phyloP scores from a whole-genome alignment of 2,888 invertebrate species.

The Erebia epiphron region DNA sequence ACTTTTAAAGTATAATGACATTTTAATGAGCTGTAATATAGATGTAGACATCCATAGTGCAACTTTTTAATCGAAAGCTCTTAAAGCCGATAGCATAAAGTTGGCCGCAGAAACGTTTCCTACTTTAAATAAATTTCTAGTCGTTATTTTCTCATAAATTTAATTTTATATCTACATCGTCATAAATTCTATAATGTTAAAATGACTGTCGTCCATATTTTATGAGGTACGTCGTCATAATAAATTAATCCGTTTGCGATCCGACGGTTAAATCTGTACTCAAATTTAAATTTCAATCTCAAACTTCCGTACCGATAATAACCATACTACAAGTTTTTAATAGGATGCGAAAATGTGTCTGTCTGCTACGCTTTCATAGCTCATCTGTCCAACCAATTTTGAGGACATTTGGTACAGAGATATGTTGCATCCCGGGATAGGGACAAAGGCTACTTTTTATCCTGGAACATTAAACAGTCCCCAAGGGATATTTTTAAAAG shows the following conservation, averaged over 20 bases:
- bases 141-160: conserved; percentile 26
- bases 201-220: conserved; percentile 18
- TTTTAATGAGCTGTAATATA: not conserved
- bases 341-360: too few species aligned
- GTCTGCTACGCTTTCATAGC: too few species aligned
- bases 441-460: too few species aligned
- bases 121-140: conserved; percentile 21
- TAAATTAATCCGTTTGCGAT: not conserved
- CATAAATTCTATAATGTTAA: conserved; percentile 21
- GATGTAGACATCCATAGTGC: conserved; percentile 1
- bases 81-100: conserved; percentile 23
- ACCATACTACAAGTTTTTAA: too few species aligned
- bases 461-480: too few species aligned
- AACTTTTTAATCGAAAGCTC: conserved; percentile 26
- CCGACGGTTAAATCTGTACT: not conserved
- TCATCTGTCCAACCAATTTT: too few species aligned
- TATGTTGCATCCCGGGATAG: too few species aligned
- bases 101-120: conserved; percentile 13
- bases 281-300: not conserved
- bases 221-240: conserved; percentile 8
- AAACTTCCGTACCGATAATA: not conserved
- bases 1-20: conserved; percentile 5
- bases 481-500: too few species aligned
- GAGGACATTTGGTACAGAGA: too few species aligned
- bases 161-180: conserved; percentile 25